Conservation (phyloP, 2,888 invertebrate species). For the Caprella mutica region DNA sequence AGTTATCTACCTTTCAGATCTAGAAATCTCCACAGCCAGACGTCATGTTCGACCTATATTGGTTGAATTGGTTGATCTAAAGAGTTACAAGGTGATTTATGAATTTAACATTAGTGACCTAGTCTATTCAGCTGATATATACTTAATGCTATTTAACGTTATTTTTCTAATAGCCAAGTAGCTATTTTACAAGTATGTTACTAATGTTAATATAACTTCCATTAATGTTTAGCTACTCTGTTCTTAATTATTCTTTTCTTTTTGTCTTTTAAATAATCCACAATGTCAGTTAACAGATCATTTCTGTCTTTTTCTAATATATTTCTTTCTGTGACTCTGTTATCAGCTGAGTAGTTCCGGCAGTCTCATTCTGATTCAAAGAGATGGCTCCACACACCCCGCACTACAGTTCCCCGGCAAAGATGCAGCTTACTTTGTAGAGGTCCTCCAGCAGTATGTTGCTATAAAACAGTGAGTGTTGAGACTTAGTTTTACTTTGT, state of each 20-base stretch:
- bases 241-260: not conserved
- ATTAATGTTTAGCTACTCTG: too few relatives aligned
- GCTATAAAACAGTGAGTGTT: slow-evolving; percentile 25
- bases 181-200: too few relatives aligned
- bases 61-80: slow-evolving; percentile 24
- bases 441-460: slow-evolving; percentile 28
- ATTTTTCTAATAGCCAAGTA: not conserved
- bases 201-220: too few relatives aligned
- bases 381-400: slow-evolving; percentile 30
- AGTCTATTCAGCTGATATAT: too few relatives aligned
- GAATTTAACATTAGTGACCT: too few relatives aligned
- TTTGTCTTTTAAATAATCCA: not conserved
- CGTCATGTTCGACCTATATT: slow-evolving; percentile 24
- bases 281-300: not conserved
- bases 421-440: slow-evolving; percentile 23
- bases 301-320: not conserved
- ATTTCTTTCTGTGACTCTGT: not conserved
- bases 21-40: slow-evolving; percentile 21
- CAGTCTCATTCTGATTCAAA: slow-evolving; percentile 23
- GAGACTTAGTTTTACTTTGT: not conserved
- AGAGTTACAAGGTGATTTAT: slow-evolving; percentile 27
- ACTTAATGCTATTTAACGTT: not conserved
- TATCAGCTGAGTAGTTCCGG: slow-evolving; percentile 15
- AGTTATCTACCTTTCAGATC: not conserved
- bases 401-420: slow-evolving; percentile 22